A percentile compares a stretch with the other conserved stretches of the same genome.
Evolutionary conservation across 2,888 invertebrate genomes (phyloP).

Genomic region (Apocheima hispidaria): DNA sequence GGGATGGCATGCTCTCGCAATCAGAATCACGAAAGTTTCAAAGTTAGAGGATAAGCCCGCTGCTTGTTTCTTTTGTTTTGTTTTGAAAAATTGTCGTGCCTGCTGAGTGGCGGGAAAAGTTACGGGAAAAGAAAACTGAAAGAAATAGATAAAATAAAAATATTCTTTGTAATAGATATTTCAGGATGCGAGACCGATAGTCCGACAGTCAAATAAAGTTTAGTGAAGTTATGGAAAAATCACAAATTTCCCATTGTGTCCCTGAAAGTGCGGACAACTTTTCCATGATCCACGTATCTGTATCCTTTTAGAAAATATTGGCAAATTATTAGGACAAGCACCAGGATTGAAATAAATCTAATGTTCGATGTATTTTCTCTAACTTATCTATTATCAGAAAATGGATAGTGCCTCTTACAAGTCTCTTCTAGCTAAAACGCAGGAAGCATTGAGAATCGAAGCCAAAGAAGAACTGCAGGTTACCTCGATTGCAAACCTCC

Average conservation of each 20-base stretch:
- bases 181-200: too few species aligned
- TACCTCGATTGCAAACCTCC: constrained; percentile 49
- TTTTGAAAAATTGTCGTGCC: too few species aligned
- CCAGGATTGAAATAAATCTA: not conserved
- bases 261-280: constrained; percentile 53
- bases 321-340: not conserved
- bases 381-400: constrained; percentile 44
- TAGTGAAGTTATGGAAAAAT: constrained; percentile 60
- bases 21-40: too few species aligned
- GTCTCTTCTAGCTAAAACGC: constrained; percentile 58
- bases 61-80: too few species aligned
- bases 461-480: constrained; percentile 46
- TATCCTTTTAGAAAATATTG: constrained; percentile 58
- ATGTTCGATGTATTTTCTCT: constrained; percentile 27
- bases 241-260: constrained; percentile 67
- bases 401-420: constrained; percentile 58
- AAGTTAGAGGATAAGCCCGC: too few species aligned
- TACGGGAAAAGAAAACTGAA: not conserved
- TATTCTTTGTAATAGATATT: too few species aligned
- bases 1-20: too few species aligned
- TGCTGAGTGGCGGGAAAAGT: not conserved
- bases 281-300: constrained; percentile 48
- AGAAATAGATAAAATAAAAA: too few species aligned
- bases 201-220: too few species aligned
- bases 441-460: constrained; percentile 49